These are phyloP conservation scores for Helostoma temminkii DNA, from an alignment of 2,797 vertebrate species.

Conservation along the genomic window DNA sequence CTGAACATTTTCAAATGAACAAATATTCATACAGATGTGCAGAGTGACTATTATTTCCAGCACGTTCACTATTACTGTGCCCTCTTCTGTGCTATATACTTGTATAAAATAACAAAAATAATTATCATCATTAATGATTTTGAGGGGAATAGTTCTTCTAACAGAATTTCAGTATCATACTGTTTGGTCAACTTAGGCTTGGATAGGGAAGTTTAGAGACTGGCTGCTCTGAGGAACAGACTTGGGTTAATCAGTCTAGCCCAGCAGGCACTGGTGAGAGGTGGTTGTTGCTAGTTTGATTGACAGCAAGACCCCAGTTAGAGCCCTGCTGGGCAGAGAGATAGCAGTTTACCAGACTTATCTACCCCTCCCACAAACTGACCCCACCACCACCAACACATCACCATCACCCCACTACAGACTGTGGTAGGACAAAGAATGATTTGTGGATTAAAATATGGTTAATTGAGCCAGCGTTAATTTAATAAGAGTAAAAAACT, in stretches of 20 bases:
- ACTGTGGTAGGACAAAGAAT: not conserved
- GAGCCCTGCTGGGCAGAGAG: slow-evolving; percentile 67
- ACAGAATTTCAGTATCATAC: not conserved
- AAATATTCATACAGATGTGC: no score
- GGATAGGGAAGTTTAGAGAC: not conserved
- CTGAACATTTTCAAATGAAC: no score
- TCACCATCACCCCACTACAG: not conserved
- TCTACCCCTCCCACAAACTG: slow-evolving; percentile 73
- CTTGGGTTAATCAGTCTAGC: slow-evolving; percentile 54
- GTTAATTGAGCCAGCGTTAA: not conserved
- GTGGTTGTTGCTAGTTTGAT: slow-evolving; percentile 56
- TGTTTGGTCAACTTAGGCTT: not conserved
- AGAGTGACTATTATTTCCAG: no score
- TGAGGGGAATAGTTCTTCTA: no score
- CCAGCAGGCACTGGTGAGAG: slow-evolving; percentile 38
- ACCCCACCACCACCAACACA: slow-evolving; percentile 10
- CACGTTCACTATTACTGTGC: no score
- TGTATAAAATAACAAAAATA: no score
- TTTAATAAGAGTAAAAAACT: not conserved
- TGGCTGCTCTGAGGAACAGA: not conserved
- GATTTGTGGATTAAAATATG: not conserved
- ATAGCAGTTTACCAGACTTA: slow-evolving; percentile 80
- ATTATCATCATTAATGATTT: no score
- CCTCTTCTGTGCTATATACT: no score
- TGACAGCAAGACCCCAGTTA: slow-evolving; percentile 62